Percentiles rank a stretch among this genome's conserved stretches.
These are phyloP conservation scores for Pinctada fucata DNA, from an alignment of 2,888 invertebrate species.

Conservation along the genomic window DNA sequence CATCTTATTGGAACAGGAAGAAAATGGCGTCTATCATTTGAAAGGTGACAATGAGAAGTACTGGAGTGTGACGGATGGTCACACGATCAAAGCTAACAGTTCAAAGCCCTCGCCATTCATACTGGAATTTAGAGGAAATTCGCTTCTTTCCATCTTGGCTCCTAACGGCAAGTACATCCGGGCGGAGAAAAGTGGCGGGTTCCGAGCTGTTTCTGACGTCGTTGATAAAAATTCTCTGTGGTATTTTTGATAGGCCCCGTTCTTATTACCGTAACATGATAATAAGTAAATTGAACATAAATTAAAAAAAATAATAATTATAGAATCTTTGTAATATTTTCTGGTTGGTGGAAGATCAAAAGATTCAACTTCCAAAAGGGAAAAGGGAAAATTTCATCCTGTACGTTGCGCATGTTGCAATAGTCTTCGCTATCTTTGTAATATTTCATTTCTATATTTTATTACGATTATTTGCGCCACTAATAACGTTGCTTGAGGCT, in stretches of 20 bases:
- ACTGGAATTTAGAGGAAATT: slow-evolving; percentile 30
- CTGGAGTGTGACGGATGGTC: slow-evolving; percentile 27
- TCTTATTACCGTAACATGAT: neutral
- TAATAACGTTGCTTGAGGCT: no score
- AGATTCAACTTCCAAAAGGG: no score
- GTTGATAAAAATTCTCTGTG: slow-evolving; percentile 15
- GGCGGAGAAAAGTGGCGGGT: slow-evolving; percentile 30
- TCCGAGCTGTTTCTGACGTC: slow-evolving; percentile 17
- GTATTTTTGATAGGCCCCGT: neutral
- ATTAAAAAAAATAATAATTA: no score
- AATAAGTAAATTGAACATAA: neutral
- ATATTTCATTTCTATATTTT: no score
- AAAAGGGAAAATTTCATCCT: no score
- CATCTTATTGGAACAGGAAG: slow-evolving; percentile 89
- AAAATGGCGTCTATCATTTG: slow-evolving; percentile 92
- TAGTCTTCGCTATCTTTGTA: no score
- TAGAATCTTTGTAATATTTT: no score
- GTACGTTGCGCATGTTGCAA: no score
- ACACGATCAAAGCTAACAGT: slow-evolving; percentile 21
- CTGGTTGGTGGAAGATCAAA: no score
- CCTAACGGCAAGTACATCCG: slow-evolving; percentile 32
- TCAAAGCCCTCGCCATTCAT: slow-evolving; percentile 22
- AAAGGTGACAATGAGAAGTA: slow-evolving; percentile 81
- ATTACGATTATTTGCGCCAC: no score
- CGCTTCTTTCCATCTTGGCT: slow-evolving; percentile 23